A percentile compares a stretch with the other conserved stretches of the same genome.
Evolutionary conservation across 2,113 vertebrate species (phyloP).

Genomic region (Rhizomys pruinosus): DNA sequence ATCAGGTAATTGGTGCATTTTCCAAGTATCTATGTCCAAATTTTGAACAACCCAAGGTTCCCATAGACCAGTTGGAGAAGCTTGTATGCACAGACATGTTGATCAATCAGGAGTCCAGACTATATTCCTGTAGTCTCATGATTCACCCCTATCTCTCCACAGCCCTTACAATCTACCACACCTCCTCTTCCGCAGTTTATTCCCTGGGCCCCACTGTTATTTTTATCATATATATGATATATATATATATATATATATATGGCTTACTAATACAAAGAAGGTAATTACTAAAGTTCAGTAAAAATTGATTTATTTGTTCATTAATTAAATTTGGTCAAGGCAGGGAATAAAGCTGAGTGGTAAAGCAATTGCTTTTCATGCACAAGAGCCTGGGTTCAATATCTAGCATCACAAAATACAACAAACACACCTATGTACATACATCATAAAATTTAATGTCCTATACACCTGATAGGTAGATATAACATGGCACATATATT

Average conservation of each 20-base stretch:
- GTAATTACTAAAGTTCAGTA: not conserved
- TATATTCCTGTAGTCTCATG: too few relatives aligned
- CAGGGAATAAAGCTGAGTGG: not conserved
- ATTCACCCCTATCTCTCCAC: too few relatives aligned
- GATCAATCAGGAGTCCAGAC: too few relatives aligned
- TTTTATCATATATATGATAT: not conserved
- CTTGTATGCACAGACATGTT: too few relatives aligned
- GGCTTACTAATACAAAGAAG: conserved; percentile 12
- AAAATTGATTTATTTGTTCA: not conserved
- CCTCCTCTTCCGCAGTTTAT: too few relatives aligned
- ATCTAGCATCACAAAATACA: not conserved
- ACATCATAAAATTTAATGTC: not conserved
- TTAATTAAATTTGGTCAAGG: not conserved
- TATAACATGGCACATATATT: not conserved
- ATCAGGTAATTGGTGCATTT: too few relatives aligned
- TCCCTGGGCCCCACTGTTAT: not conserved
- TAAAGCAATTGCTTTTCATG: not conserved
- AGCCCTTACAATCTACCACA: too few relatives aligned
- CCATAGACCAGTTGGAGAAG: too few relatives aligned
- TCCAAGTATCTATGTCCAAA: too few relatives aligned
- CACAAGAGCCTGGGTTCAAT: not conserved
- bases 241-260: not conserved
- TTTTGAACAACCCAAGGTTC: too few relatives aligned
- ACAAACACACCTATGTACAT: not conserved
- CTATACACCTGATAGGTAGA: not conserved